Percentiles rank a stretch among this genome's conserved stretches.
phyloP scores from a whole-genome alignment of 37 sponge, comb jelly and placozoan genomes.

The Lycopodina hypogea region DNA sequence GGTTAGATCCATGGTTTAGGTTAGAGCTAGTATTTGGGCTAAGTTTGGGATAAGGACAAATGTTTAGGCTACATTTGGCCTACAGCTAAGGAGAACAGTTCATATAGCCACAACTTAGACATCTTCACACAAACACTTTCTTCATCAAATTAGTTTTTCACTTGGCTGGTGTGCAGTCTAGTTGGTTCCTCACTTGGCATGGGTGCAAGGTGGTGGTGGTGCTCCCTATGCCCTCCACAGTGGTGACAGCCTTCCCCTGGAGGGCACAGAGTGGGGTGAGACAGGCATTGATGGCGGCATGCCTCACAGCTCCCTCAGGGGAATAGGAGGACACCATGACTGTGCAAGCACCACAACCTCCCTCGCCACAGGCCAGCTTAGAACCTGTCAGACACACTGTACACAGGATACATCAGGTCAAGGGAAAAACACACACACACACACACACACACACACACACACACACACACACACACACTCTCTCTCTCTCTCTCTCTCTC shows the following conservation, averaged over 20 bases:
- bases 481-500: not conserved
- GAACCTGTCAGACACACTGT: conserved; percentile 75
- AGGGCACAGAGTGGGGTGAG: conserved; percentile 77
- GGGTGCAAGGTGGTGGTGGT: conserved; percentile 61
- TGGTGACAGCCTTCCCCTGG: conserved; percentile 80
- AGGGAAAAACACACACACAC: not conserved
- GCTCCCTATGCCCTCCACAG: conserved; percentile 90
- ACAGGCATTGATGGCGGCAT: conserved; percentile 80
- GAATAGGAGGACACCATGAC: conserved; percentile 82
- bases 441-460: not conserved
- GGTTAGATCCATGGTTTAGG: no score
- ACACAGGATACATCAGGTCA: not conserved
- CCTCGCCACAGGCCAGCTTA: conserved; percentile 88
- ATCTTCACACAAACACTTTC: no score
- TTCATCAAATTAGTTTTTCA: no score
- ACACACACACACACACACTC: not conserved
- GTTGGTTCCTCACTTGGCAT: conserved; percentile 53
- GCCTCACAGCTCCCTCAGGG: conserved; percentile 26
- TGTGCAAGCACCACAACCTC: conserved; percentile 93
- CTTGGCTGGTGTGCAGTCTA: no score
- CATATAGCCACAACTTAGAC: no score
- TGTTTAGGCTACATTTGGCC: no score
- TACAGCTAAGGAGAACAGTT: no score
- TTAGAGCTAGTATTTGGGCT: no score
- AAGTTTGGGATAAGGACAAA: no score